Evolutionary conservation across 2,797 vertebrate genomes (phyloP), one percentile per base, ranked within the genome.

Genomic region (Propithecus deckenii): DNA sequence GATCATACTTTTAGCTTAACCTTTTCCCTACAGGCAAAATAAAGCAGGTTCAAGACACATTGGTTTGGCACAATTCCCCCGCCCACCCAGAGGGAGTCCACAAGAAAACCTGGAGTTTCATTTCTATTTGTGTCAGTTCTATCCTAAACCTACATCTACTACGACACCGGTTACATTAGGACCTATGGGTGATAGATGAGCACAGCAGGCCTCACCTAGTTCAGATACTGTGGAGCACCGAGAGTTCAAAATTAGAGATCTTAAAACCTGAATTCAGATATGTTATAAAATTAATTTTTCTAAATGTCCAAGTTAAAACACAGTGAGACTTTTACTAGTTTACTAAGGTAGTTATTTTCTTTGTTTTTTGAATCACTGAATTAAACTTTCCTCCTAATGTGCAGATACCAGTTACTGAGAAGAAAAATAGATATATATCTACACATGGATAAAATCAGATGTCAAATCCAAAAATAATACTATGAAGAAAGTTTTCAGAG

Each of bases 201-300:
- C 17, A 35, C 5, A 15, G 12, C 4, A 4, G 5, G 22, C n/a
- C 55, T 72, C 41, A 81, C 74, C 28, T 43, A 61, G 28, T 52
- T 74, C n/a, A 69, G 55, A 41, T 57, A 76, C 12, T n/a, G 55
- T 50, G 20, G 20, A 78, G 63, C 14, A 74, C 10, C 18, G 18
- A 8, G 15, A 84, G 32, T 46, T 52, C 41, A 61, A 75, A 76
- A 65, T 11, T 59, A 72, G 63, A 95, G 25, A 61, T 32, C 14
- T 52, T 65, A 55, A 85, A 79, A 48, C 18, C 48, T 67, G 48
- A 94, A 93, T 84, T 76, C 46, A 92, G 7, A 55, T 43, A 74
- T 17, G 32, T 76, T 74, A 52, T n/a, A 95, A 88, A 91, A 76
- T 59, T 79, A 67, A 72, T 61, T 92, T 75, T 89, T 80, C 80